Evolutionary conservation across 1,140 invertebrate genomes (phyloP).

Genomic region (Macrocentrus cingulum): DNA sequence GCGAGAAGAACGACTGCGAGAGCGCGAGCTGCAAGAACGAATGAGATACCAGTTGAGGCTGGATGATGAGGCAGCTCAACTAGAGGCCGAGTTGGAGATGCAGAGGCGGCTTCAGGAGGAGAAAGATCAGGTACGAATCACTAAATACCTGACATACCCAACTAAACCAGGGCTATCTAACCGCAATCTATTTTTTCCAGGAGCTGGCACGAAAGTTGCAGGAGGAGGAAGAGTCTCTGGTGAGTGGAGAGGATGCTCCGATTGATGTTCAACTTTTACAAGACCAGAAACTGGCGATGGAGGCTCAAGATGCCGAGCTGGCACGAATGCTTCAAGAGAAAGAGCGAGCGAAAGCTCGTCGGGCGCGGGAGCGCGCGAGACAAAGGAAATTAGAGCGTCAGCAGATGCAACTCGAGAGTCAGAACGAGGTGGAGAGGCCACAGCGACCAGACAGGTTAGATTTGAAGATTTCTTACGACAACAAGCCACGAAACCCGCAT

Average conservation of each 20-base stretch:
- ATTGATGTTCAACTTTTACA: conserved; percentile 65
- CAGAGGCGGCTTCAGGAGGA: conserved; percentile 61
- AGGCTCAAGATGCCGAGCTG: conserved; percentile 88
- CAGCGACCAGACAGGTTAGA: conserved; percentile 51
- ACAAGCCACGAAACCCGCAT: conserved; percentile 32
- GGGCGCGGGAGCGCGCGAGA: conserved; percentile 67
- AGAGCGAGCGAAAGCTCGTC: conserved; percentile 69
- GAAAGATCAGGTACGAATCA: conserved; percentile 67
- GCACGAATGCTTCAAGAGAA: conserved; percentile 87
- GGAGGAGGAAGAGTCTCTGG: conserved; percentile 63
- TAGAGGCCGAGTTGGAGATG: conserved; percentile 49
- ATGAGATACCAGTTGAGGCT: conserved; percentile 53
- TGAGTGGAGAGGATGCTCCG: conserved; percentile 59
- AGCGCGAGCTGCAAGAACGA: conserved; percentile 59
- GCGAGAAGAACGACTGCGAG: conserved; percentile 63
- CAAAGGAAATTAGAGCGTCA: conserved; percentile 69
- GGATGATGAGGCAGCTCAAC: conserved; percentile 54
- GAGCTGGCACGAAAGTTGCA: conserved; percentile 69
- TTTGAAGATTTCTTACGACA: conserved; percentile 33
- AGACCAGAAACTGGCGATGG: conserved; percentile 79
- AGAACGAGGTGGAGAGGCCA: conserved; percentile 43
- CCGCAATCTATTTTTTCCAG: conserved; percentile 49
- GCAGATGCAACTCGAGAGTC: conserved; percentile 56
- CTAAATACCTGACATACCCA: too few relatives aligned
- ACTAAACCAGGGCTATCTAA: too few relatives aligned